phyloP scores from a whole-genome alignment of 2,113 vertebrate genomes.

The Nothobranchius kuhntae region DNA sequence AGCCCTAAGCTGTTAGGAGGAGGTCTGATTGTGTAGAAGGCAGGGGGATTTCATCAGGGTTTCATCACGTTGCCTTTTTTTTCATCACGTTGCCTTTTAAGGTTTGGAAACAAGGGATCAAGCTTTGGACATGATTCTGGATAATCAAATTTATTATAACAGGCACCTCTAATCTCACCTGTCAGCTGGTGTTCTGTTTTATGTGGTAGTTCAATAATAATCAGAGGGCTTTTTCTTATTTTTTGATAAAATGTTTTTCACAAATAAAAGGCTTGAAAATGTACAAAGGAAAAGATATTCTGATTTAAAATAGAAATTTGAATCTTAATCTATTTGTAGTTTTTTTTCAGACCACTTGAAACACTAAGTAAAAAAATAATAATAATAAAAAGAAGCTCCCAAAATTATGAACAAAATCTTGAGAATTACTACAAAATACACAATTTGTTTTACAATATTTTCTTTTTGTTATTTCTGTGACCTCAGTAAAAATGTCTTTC shows the following conservation, averaged over 20 bases:
- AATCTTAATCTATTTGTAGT: no score
- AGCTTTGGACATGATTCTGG: neutral
- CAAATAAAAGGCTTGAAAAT: no score
- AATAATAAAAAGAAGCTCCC: neutral
- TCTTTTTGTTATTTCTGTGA: constrained; percentile 18
- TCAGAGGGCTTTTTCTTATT: no score
- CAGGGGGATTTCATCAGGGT: constrained; percentile 24
- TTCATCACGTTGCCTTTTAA: constrained; percentile 27
- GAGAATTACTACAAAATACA: neutral
- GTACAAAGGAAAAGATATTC: no score
- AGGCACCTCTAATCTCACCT: neutral
- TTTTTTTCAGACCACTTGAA: no score
- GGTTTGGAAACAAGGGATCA: constrained; percentile 6
- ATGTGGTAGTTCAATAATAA: no score
- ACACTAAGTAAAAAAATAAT: no score
- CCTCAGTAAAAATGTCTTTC: constrained; percentile 24
- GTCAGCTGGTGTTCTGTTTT: no score
- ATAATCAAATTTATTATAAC: neutral
- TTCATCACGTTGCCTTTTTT: constrained; percentile 16
- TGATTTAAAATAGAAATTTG: no score
- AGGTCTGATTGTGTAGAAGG: constrained; percentile 46
- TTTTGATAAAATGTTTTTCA: no score
- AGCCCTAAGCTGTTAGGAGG: constrained; percentile 50
- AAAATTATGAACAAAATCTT: neutral
- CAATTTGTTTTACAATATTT: neutral